phyloP scores from a whole-genome alignment of 2,113 vertebrate species.

The Gymnorhina tibicen region DNA sequence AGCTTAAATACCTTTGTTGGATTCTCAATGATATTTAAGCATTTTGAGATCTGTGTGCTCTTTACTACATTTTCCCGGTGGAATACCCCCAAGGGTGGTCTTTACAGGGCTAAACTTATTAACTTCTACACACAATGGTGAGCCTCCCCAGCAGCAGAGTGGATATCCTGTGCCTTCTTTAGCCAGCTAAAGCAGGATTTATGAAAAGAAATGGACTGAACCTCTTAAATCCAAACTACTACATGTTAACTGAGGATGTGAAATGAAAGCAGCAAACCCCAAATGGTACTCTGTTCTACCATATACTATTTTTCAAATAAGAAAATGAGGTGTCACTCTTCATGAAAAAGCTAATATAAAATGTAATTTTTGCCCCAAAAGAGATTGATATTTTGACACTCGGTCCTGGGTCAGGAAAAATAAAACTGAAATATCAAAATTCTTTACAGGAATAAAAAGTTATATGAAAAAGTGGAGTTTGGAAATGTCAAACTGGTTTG shows the following conservation, averaged over 20 bases:
- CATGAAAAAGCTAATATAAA: conserved; percentile 7
- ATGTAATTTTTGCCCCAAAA: not conserved
- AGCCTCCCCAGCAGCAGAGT: not conserved
- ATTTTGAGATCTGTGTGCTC: not conserved
- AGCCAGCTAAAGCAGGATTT: not conserved
- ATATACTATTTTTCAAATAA: conserved; percentile 7
- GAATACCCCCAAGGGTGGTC: not conserved
- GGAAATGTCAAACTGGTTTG: not conserved
- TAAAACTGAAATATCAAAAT: not conserved
- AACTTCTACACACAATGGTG: not conserved
- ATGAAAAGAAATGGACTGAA: not conserved
- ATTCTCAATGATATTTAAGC: not conserved
- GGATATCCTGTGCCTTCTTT: not conserved
- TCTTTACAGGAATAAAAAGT: conserved; percentile 1
- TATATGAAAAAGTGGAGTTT: not conserved
- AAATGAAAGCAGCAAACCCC: not conserved
- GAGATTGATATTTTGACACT: conserved; percentile 3
- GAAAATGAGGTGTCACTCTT: conserved; percentile 13
- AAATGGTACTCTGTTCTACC: not conserved
- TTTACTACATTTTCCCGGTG: not conserved
- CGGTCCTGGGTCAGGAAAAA: not conserved
- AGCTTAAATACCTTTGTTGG: not conserved
- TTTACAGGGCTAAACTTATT: not conserved
- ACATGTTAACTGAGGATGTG: not conserved
- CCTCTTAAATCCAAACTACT: not conserved